Conservation (phyloP, 2,888 invertebrate genomes). For the Phymatocera aterrima region DNA sequence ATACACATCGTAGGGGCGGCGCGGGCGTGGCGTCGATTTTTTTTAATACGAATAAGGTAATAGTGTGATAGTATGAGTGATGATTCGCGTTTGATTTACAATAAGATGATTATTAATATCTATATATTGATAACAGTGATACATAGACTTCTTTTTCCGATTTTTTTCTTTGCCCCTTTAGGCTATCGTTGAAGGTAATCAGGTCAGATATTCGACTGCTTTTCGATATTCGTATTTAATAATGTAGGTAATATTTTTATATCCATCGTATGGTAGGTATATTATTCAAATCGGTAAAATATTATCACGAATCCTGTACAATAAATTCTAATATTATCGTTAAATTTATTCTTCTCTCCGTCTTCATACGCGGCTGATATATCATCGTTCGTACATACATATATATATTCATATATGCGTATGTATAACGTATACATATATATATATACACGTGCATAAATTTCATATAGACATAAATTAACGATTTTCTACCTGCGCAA, state of each 20-base stretch:
- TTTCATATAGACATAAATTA: constrained; percentile 17
- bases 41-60: constrained; percentile 9
- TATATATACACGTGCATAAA: constrained; percentile 39
- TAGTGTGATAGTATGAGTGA: not conserved
- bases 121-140: constrained; percentile 25
- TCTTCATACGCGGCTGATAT: not conserved
- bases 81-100: not conserved
- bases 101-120: constrained; percentile 12
- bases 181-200: not conserved
- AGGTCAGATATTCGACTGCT: not conserved
- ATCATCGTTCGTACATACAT: constrained; percentile 1
- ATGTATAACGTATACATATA: constrained; percentile 28
- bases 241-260: constrained; percentile 9
- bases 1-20: constrained; percentile 43
- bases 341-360: not conserved
- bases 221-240: constrained; percentile 21
- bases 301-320: constrained; percentile 44
- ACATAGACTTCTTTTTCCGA: constrained; percentile 4
- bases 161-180: not conserved
- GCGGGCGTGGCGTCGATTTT: constrained; percentile 45
- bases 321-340: constrained; percentile 33
- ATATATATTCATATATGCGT: not conserved
- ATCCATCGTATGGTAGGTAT: not conserved
- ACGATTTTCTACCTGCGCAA: constrained; percentile 35
- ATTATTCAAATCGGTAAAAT: constrained; percentile 33